Percentiles rank a stretch among this genome's conserved stretches.
phyloP scores from a whole-genome alignment of 1,140 invertebrate species.

The Drosophila pruinosa region DNA sequence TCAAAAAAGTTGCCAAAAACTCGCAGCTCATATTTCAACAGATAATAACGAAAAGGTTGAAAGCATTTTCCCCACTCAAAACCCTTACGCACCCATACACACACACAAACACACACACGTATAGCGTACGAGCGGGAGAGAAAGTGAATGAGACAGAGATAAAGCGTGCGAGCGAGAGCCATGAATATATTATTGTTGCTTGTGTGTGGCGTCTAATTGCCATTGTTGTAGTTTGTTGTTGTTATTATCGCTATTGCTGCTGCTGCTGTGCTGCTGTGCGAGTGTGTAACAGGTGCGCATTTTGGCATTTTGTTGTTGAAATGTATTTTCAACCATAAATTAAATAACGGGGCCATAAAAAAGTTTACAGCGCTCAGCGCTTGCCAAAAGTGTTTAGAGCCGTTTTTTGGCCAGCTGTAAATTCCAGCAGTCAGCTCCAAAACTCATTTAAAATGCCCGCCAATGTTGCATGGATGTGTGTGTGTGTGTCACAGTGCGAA shows the following conservation, averaged over 20 bases:
- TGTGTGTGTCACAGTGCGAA: conserved; percentile 26
- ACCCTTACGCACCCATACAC: conserved; percentile 1
- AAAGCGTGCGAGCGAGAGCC: conserved; percentile 5
- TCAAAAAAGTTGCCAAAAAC: conserved; percentile 31
- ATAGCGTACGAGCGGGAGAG: neutral
- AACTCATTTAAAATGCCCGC: conserved; percentile 70
- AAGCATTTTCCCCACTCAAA: conserved; percentile 28
- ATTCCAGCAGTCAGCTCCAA: conserved; percentile 52
- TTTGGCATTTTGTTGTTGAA: conserved; percentile 60
- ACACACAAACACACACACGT: conserved; percentile 1
- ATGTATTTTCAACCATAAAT: conserved; percentile 75
- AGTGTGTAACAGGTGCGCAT: conserved; percentile 64
- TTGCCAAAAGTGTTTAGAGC: conserved; percentile 63
- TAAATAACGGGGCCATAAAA: conserved; percentile 76
- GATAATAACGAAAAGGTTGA: conserved; percentile 59
- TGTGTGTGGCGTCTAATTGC: conserved; percentile 59
- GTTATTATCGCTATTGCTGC: conserved; percentile 12
- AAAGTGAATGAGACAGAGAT: neutral
- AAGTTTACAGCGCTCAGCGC: conserved; percentile 58
- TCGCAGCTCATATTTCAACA: conserved; percentile 65
- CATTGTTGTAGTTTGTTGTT: conserved; percentile 38
- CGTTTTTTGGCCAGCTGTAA: conserved; percentile 47
- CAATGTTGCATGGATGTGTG: conserved; percentile 2
- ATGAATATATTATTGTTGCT: conserved; percentile 65
- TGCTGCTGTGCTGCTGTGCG: conserved; percentile 11